phyloP scores from a whole-genome alignment of 2,797 vertebrate genomes.

The Lacerta agilis region DNA sequence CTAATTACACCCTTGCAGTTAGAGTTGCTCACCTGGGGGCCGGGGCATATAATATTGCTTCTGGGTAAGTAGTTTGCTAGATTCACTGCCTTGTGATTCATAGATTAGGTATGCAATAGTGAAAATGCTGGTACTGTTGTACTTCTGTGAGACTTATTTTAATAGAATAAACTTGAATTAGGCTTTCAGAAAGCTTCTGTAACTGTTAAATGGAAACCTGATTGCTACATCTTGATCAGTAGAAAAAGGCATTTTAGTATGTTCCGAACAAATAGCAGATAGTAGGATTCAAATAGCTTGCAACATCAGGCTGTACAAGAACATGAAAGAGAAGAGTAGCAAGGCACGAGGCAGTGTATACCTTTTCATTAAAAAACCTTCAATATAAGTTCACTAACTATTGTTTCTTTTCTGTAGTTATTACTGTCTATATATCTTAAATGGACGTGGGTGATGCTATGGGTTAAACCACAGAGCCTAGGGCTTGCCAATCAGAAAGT shows the following conservation, averaged over 20 bases:
- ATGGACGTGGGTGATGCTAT: no score
- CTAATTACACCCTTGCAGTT: conserved; percentile 1
- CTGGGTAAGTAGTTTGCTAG: not conserved
- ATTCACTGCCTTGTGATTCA: not conserved
- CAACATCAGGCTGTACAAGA: not conserved
- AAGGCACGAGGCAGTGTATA: not conserved
- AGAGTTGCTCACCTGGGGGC: not conserved
- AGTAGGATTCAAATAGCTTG: not conserved
- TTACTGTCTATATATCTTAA: not conserved
- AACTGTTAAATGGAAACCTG: not conserved
- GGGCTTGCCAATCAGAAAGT: no score
- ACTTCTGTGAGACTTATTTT: not conserved
- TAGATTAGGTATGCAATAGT: not conserved
- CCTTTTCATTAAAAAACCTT: not conserved
- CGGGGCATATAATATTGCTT: not conserved
- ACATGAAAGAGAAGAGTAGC: not conserved
- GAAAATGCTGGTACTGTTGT: not conserved
- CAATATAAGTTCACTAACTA: not conserved
- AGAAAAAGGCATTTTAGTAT: not conserved
- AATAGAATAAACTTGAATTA: not conserved
- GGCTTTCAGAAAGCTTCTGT: not conserved
- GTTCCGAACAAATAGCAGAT: not conserved
- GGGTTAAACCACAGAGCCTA: no score
- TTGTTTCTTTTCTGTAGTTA: not conserved
- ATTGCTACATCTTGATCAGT: not conserved